Conservation (phyloP, 2,113 vertebrate species). For the Cepphus grylle region DNA sequence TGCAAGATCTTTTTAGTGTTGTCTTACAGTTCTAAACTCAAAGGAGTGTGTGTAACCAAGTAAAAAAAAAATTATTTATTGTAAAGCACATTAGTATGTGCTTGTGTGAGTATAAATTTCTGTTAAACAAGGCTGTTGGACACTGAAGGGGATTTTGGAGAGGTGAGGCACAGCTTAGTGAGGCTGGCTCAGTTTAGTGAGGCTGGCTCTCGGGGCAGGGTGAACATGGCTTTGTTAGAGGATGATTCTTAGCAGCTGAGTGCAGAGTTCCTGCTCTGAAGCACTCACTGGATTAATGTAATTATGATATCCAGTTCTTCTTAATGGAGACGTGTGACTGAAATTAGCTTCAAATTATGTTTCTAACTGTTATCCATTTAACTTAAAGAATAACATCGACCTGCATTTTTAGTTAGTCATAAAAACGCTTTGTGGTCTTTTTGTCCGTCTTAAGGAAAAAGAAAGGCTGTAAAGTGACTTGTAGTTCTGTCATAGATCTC, state of each 20-base stretch:
- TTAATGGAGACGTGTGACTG: background rate
- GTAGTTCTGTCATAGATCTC: background rate
- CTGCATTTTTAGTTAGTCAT: background rate
- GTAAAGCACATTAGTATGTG: background rate
- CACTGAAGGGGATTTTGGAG: background rate
- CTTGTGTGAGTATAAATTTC: background rate
- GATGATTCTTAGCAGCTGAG: background rate
- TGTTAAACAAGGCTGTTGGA: background rate
- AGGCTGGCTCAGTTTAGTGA: background rate
- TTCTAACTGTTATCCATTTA: background rate
- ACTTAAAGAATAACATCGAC: background rate
- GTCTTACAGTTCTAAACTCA: background rate
- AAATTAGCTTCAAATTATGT: background rate
- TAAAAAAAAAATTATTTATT: background rate
- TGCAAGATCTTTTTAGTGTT: background rate
- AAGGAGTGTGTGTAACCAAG: background rate
- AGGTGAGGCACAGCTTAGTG: background rate
- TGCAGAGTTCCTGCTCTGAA: background rate
- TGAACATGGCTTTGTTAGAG: background rate
- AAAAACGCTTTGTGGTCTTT: background rate
- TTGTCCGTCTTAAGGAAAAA: background rate
- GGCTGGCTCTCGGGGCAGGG: background rate
- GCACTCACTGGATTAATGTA: background rate
- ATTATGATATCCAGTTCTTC: fast-evolving
- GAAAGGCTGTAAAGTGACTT: background rate